Conservation (phyloP, 2,113 vertebrate genomes). For the Illadopsis cleaveri region DNA sequence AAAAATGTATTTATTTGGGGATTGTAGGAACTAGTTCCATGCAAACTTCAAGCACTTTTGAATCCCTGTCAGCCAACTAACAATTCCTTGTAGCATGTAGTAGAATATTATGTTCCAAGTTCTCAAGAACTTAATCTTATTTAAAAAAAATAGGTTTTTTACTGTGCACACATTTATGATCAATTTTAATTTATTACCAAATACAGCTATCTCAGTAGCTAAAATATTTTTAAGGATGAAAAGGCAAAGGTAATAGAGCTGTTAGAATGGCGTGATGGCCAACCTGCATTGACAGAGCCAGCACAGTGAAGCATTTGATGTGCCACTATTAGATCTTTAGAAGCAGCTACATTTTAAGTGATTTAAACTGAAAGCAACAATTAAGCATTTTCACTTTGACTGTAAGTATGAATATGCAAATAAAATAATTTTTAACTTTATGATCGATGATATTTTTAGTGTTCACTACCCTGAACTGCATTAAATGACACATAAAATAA, state of each 20-base stretch:
- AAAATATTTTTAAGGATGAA: neutral
- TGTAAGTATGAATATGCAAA: neutral
- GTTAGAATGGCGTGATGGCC: fast-evolving
- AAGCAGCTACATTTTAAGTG: neutral
- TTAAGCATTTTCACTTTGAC: neutral
- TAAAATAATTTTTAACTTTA: neutral
- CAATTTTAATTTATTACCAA: neutral
- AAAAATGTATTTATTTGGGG: neutral
- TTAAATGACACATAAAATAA: neutral
- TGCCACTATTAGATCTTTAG: neutral
- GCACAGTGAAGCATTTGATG: neutral
- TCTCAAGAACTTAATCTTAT: neutral
- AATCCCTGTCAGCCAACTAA: neutral
- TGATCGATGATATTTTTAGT: neutral
- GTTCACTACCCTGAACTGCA: neutral
- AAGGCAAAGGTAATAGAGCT: neutral
- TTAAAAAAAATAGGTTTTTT: neutral
- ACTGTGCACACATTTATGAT: neutral
- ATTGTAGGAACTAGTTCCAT: neutral
- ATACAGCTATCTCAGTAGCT: neutral
- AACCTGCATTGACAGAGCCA: neutral
- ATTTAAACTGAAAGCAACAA: neutral
- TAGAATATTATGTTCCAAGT: neutral
- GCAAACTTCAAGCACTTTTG: neutral
- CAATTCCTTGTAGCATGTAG: neutral